phyloP scores from a whole-genome alignment of 1,140 invertebrate genomes.

The Kradibia gibbosae region DNA sequence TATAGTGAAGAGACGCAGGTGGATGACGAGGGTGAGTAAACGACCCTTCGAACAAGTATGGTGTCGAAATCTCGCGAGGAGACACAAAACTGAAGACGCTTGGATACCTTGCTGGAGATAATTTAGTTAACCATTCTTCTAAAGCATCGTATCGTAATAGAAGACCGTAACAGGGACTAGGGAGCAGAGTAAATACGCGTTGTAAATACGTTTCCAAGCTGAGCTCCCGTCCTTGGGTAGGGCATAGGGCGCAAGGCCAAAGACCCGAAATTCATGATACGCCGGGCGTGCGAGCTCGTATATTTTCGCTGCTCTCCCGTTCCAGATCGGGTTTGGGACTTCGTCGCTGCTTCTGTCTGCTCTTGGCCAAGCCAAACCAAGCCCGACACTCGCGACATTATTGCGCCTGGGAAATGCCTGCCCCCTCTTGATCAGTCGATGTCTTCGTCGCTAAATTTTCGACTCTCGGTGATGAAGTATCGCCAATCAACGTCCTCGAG shows the following conservation, averaged over 20 bases:
- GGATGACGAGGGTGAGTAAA: too few relatives aligned
- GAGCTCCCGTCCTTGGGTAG: slow-evolving; percentile 48
- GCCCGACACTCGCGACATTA: background rate
- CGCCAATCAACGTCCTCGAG: too few relatives aligned
- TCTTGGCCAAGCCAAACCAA: too few relatives aligned
- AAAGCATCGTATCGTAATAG: background rate
- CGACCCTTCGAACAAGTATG: too few relatives aligned
- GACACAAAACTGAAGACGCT: background rate
- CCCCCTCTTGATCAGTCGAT: too few relatives aligned
- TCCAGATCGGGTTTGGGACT: background rate
- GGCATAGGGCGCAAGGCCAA: slow-evolving; percentile 65
- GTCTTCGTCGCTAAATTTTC: too few relatives aligned
- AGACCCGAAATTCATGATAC: slow-evolving; percentile 54
- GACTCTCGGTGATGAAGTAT: too few relatives aligned
- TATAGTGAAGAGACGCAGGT: too few relatives aligned
- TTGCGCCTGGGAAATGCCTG: background rate
- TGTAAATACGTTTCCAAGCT: background rate
- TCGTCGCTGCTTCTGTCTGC: background rate
- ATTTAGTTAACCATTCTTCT: background rate
- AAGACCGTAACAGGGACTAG: background rate
- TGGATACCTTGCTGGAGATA: background rate
- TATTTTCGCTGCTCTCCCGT: slow-evolving; percentile 43
- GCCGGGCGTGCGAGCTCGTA: slow-evolving; percentile 62
- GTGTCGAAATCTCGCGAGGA: too few relatives aligned
- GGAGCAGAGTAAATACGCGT: slow-evolving; percentile 14